These are phyloP conservation scores for Leptestheria dahalacensis DNA, from an alignment of 1,140 invertebrate species.

Conservation along the genomic window DNA sequence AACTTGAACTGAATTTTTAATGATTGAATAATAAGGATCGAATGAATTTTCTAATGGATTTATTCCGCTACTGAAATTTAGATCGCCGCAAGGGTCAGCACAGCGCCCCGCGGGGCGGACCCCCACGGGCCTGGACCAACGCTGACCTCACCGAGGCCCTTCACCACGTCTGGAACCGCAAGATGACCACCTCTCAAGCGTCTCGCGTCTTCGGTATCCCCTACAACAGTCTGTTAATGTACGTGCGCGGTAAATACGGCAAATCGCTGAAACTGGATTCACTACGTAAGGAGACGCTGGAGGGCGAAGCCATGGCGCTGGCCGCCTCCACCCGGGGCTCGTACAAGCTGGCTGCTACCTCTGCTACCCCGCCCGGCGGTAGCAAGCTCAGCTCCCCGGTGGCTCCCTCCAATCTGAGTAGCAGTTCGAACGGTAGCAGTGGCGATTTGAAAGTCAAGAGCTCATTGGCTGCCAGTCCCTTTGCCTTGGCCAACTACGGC, in stretches of 20 bases:
- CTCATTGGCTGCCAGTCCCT: neutral
- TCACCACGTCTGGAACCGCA: conserved; percentile 82
- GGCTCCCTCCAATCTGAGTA: no score
- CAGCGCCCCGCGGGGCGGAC: conserved; percentile 69
- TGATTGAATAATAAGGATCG: no score
- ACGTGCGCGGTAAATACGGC: conserved; percentile 79
- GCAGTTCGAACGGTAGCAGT: no score
- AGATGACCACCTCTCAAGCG: conserved; percentile 85
- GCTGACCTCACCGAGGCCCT: conserved; percentile 72
- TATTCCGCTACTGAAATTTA: no score
- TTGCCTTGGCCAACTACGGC: neutral
- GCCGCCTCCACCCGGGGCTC: conserved; percentile 20
- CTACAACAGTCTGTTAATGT: conserved; percentile 80
- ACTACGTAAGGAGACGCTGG: conserved; percentile 68
- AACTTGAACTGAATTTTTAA: no score
- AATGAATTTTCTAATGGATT: no score
- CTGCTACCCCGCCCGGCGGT: no score
- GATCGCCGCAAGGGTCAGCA: conserved; percentile 46
- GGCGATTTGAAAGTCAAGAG: neutral
- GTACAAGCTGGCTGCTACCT: conserved; percentile 29
- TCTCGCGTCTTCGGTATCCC: conserved; percentile 77
- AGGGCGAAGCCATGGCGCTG: conserved; percentile 31
- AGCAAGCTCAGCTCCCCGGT: no score
- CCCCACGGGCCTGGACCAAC: conserved; percentile 77
- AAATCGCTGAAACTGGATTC: conserved; percentile 76